These are phyloP conservation scores for Limnephilus marmoratus DNA, from an alignment of 2,888 invertebrate species.

Conservation along the genomic window DNA sequence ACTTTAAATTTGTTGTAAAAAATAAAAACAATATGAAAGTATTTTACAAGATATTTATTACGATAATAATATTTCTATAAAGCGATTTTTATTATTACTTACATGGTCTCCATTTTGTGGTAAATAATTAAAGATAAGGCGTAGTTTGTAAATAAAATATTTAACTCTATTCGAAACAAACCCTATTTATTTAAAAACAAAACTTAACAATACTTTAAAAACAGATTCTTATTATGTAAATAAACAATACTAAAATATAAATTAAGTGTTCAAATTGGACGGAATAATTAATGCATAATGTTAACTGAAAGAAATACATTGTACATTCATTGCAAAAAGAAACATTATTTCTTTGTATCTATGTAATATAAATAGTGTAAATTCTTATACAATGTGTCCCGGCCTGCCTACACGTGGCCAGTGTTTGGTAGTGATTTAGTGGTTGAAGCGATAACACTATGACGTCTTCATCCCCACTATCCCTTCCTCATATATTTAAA, in stretches of 20 bases:
- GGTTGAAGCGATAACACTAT: no score
- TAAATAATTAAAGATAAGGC: background rate
- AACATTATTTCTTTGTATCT: background rate
- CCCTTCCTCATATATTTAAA: no score
- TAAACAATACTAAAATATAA: conserved; percentile 43
- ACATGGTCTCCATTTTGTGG: conserved; percentile 8
- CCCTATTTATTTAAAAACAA: conserved; percentile 23
- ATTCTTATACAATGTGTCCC: no score
- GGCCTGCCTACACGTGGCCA: no score
- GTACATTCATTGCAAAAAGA: background rate
- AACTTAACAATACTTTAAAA: conserved; percentile 51
- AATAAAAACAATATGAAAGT: background rate
- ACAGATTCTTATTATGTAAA: conserved; percentile 5
- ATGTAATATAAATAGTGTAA: background rate
- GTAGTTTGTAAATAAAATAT: conserved; percentile 6
- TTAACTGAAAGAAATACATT: background rate
- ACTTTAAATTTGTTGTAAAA: no score
- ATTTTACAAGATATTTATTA: background rate
- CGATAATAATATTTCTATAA: background rate
- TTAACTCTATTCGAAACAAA: conserved; percentile 8
- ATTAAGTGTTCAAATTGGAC: conserved; percentile 39
- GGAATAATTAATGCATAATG: conserved; percentile 24
- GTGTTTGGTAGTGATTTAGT: no score
- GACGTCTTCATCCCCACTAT: no score
- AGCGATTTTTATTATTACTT: conserved; percentile 14